Base-by-base conservation (phyloP, 2,113 vertebrate species). In the Choloepus hoffmanni region DNA sequence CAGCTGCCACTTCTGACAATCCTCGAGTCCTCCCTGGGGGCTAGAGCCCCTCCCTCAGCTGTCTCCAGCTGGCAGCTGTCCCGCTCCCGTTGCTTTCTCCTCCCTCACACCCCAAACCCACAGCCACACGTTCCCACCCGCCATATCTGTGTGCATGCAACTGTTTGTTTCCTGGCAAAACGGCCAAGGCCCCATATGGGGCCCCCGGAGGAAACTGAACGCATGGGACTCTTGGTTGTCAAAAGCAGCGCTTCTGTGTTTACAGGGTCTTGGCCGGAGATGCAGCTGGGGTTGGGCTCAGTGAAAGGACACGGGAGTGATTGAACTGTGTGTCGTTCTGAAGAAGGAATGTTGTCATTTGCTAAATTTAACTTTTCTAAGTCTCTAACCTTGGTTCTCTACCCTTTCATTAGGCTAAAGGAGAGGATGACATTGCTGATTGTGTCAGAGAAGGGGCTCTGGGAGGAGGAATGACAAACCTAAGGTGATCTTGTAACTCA, bases 91-190 rank as follows among this genome's bases (percentile, higher is more conserved):
- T 55, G 30, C 13, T 28, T 43, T 73, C 30, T 78, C 10, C 15
- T n/a, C 72, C 43, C 13, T 90, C 43, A 26, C 15, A 78, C n/a
- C 72, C 53, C 58, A 76, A 36, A 16, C 58, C 83, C 60, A 5
- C 16, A 77, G 60, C 79, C 50, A 21, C 58, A 5, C 0, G 24
- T 23, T 55, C 43, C 9, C 15, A 2, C 43, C 60, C 48, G 3
- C 83, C 55, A 90, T 94, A 85, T 97, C 98, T 98, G 94, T 97
- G 97, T 96, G 96, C 73, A 65, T 65, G 94, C 92, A 98, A 96
- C 97, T 92, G 89, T 78, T 96, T 89, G 89, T 93, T 92, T 97
- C 79, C 92, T 96, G 58, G 96, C 30, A 50, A 40, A n/a, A 43
- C 70, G 70, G 7, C 65, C 74, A 63, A 28, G 78, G 86, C 65